Conservation (phyloP, 2,888 invertebrate species). For the Itoplectis maculator region DNA sequence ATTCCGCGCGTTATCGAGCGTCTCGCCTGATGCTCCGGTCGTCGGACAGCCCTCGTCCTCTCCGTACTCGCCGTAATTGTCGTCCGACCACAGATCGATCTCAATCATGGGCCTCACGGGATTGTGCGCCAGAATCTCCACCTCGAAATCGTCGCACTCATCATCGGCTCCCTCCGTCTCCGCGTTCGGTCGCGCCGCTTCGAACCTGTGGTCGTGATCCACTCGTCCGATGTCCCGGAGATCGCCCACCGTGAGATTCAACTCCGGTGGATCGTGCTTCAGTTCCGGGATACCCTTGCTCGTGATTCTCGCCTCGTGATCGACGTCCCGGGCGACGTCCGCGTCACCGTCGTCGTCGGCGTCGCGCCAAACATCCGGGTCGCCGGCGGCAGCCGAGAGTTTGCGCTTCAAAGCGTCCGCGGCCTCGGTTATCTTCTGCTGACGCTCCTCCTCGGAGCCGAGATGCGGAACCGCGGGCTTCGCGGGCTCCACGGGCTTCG, state of each 20-base stretch:
- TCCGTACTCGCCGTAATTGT: slow-evolving; percentile 21
- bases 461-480: slow-evolving; percentile 72
- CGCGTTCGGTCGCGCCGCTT: neutral
- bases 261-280: slow-evolving; percentile 78
- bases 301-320: slow-evolving; percentile 47
- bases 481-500: slow-evolving; percentile 36
- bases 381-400: slow-evolving; percentile 74
- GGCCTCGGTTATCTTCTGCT: slow-evolving; percentile 80
- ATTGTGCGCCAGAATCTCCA: slow-evolving; percentile 47
- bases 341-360: slow-evolving; percentile 51
- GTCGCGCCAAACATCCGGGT: slow-evolving; percentile 72
- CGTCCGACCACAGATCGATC: slow-evolving; percentile 48
- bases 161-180: neutral
- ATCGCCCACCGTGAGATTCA: slow-evolving; percentile 77
- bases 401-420: slow-evolving; percentile 81
- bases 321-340: slow-evolving; percentile 30
- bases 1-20: neutral
- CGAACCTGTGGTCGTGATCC: slow-evolving; percentile 71
- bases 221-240: slow-evolving; percentile 80
- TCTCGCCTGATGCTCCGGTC: neutral
- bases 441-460: slow-evolving; percentile 82
- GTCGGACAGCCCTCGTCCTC: slow-evolving; percentile 8
- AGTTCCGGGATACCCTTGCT: slow-evolving; percentile 74
- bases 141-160: slow-evolving; percentile 46
- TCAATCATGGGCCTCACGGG: slow-evolving; percentile 49